Percentiles rank a stretch among this genome's conserved stretches.
Evolutionary conservation across 2,797 vertebrate species (phyloP).

Genomic region (Urocyon cinereoargenteus): DNA sequence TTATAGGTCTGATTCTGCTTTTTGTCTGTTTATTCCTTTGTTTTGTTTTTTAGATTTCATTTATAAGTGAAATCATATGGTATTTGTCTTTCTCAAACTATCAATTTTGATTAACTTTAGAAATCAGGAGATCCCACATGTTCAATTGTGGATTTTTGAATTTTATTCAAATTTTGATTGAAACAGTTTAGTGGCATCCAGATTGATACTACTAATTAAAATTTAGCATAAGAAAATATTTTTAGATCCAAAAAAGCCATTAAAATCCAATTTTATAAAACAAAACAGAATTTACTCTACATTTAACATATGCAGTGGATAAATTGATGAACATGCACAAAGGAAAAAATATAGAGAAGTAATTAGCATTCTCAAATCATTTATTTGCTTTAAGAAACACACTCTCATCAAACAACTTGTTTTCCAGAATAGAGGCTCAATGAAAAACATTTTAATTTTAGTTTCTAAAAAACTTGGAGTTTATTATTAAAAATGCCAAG

Average conservation of each 20-base stretch:
- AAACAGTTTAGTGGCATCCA: conserved; percentile 18
- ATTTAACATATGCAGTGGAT: neutral
- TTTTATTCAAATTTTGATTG: neutral
- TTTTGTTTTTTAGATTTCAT: neutral
- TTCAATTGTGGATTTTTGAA: neutral
- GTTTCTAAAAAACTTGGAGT: neutral
- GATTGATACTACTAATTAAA: neutral
- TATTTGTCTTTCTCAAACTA: neutral
- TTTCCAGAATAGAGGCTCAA: neutral
- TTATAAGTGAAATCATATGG: neutral
- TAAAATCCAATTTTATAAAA: conserved; percentile 28
- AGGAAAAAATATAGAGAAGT: neutral
- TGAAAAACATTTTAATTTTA: conserved; percentile 13
- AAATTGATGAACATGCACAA: neutral
- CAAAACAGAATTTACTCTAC: neutral
- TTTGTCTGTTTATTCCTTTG: neutral
- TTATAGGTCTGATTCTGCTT: neutral
- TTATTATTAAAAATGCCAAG: neutral
- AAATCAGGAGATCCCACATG: neutral
- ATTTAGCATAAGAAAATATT: neutral
- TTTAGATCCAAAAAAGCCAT: neutral
- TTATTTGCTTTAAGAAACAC: conserved; percentile 3
- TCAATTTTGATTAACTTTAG: neutral
- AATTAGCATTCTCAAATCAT: neutral
- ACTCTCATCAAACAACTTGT: neutral